phyloP scores from a whole-genome alignment of 2,888 invertebrate species.

The Ichneumoninae sp. region DNA sequence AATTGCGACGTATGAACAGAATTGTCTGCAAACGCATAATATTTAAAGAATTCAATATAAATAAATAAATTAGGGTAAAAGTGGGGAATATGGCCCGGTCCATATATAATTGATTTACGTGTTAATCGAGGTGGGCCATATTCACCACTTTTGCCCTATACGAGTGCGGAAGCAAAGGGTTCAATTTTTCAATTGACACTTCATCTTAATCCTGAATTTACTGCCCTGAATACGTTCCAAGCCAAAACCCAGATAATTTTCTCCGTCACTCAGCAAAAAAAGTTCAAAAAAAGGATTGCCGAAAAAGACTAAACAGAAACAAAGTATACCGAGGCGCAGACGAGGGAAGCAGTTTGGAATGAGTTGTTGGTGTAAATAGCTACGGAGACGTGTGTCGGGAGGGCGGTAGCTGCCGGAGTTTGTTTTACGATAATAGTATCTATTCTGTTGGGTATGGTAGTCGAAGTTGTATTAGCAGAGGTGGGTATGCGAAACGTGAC shows the following conservation, averaged over 20 bases:
- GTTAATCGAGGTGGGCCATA: too few species aligned
- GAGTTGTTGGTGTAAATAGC: constrained; percentile 42
- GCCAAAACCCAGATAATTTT: too few species aligned
- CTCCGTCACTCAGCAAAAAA: not conserved
- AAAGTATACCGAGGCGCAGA: not conserved
- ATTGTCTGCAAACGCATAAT: too few species aligned
- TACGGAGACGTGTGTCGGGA: constrained; percentile 26
- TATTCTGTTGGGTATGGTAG: constrained; percentile 20
- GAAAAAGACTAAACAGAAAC: not conserved
- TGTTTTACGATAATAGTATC: constrained; percentile 63
- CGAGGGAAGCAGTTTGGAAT: constrained; percentile 34
- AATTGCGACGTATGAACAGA: too few species aligned
- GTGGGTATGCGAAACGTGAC: constrained; percentile 57
- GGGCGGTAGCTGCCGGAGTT: constrained; percentile 31
- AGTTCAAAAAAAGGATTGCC: too few species aligned
- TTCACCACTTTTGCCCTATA: not conserved
- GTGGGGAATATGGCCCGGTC: too few species aligned
- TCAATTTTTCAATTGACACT: constrained; percentile 15
- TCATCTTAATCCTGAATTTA: not conserved
- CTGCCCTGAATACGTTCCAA: not conserved
- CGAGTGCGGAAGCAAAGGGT: constrained; percentile 2
- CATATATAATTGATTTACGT: too few species aligned
- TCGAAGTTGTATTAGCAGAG: constrained; percentile 61
- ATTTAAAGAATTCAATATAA: too few species aligned
- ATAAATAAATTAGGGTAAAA: not conserved